These are phyloP conservation scores for Macrosteles quadrilineatus DNA, from an alignment of 1,140 invertebrate genomes.

Conservation along the genomic window DNA sequence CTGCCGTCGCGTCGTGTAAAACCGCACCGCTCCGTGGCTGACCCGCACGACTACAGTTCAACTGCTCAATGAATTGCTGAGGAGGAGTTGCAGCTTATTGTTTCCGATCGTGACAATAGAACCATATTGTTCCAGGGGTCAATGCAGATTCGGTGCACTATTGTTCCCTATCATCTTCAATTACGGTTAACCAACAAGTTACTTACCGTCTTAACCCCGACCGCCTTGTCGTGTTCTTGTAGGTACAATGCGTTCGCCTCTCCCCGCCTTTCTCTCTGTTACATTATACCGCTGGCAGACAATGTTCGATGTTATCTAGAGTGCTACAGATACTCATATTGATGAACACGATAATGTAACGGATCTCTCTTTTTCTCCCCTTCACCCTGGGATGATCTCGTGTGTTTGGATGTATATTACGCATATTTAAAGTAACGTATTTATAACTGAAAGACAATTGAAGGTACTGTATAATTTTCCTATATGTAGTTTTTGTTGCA, in stretches of 20 bases:
- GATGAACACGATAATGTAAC: too few species aligned
- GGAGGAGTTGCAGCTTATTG: constrained; percentile 5
- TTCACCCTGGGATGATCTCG: too few species aligned
- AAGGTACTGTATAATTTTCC: too few species aligned
- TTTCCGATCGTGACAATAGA: constrained; percentile 2
- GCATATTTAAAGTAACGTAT: too few species aligned
- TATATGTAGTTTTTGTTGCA: too few species aligned
- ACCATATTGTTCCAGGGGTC: neutral
- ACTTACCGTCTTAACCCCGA: constrained; percentile 3
- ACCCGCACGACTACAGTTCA: constrained; percentile 14
- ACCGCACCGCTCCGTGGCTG: constrained; percentile 11
- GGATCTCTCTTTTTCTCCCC: too few species aligned
- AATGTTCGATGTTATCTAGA: constrained; percentile 4
- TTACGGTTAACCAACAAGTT: constrained; percentile 20
- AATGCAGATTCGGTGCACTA: neutral
- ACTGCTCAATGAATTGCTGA: constrained; percentile 20
- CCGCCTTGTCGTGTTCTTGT: constrained; percentile 13
- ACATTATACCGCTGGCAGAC: neutral
- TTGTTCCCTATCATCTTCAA: constrained; percentile 23
- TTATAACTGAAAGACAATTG: too few species aligned
- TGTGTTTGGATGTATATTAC: too few species aligned
- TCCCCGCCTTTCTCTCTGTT: too few species aligned
- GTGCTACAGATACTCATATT: too few species aligned
- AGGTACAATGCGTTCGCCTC: neutral
- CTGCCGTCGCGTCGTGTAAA: too few species aligned